Conservation (phyloP, 2,113 vertebrate genomes). For the Caranx melampygus region DNA sequence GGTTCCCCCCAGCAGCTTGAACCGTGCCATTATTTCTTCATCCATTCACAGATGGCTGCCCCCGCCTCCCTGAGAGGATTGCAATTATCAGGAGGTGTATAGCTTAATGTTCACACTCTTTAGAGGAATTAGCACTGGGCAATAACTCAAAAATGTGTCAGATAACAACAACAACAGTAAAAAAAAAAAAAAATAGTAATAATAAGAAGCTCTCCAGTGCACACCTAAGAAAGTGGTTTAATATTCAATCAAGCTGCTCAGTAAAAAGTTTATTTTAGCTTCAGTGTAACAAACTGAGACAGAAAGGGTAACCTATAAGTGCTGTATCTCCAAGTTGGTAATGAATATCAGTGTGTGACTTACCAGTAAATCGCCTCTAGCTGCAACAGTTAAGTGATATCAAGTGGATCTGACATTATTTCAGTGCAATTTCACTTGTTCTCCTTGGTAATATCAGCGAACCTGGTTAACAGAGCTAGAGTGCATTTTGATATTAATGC, state of each 20-base stretch:
- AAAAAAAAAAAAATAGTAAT: slow-evolving; percentile 7
- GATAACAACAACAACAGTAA: slow-evolving; percentile 33
- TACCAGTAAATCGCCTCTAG: slow-evolving; percentile 42
- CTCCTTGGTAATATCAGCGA: slow-evolving; percentile 1
- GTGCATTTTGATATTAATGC: slow-evolving; percentile 12
- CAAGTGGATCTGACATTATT: slow-evolving; percentile 36
- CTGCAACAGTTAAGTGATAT: slow-evolving; percentile 23
- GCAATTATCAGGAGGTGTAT: slow-evolving; percentile 73
- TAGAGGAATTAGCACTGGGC: slow-evolving; percentile 58
- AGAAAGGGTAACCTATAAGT: slow-evolving; percentile 25
- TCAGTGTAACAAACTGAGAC: slow-evolving; percentile 30
- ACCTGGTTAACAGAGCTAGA: slow-evolving; percentile 6
- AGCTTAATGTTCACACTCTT: slow-evolving; percentile 62
- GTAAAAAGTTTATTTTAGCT: slow-evolving; percentile 38
- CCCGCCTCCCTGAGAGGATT: slow-evolving; percentile 67
- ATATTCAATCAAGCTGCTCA: slow-evolving; percentile 17
- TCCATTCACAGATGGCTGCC: slow-evolving; percentile 74
- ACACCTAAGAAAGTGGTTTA: slow-evolving; percentile 18
- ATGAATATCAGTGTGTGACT: slow-evolving; percentile 26
- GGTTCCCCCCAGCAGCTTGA: slow-evolving; percentile 70
- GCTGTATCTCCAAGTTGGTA: slow-evolving; percentile 4
- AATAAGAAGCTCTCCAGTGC: neutral
- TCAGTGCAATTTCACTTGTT: slow-evolving; percentile 19
- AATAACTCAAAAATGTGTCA: slow-evolving; percentile 52
- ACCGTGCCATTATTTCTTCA: slow-evolving; percentile 71